Conservation (phyloP, 2,888 invertebrate species). For the Scrobipalpa costella region DNA sequence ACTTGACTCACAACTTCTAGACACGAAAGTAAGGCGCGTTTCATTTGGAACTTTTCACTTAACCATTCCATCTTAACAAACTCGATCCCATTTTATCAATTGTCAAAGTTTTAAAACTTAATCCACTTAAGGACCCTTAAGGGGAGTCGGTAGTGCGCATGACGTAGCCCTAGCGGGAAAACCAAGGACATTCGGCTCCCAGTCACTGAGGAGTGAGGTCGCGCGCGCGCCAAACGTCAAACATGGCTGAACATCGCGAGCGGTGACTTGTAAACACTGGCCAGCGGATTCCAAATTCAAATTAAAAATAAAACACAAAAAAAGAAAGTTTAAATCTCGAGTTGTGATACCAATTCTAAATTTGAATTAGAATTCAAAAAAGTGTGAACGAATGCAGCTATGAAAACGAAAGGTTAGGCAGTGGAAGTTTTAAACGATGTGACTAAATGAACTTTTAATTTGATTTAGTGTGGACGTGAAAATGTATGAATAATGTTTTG, state of each 20-base stretch:
- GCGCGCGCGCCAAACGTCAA: slow-evolving; percentile 42
- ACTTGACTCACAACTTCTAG: neutral
- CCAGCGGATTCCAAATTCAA: no score
- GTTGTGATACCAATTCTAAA: slow-evolving; percentile 25
- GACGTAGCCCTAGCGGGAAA: slow-evolving; percentile 72
- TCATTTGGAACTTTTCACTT: slow-evolving; percentile 68
- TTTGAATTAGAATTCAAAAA: slow-evolving; percentile 14
- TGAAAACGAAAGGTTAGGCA: slow-evolving; percentile 17
- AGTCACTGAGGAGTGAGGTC: slow-evolving; percentile 50
- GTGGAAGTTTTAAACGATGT: slow-evolving; percentile 47
- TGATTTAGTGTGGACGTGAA: slow-evolving; percentile 26
- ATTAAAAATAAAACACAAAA: slow-evolving; percentile 27
- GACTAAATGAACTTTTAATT: slow-evolving; percentile 41
- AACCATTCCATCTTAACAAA: slow-evolving; percentile 68
- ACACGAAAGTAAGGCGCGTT: slow-evolving; percentile 40
- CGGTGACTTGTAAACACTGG: slow-evolving; percentile 60
- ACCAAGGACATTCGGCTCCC: slow-evolving; percentile 71
- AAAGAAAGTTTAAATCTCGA: slow-evolving; percentile 19
- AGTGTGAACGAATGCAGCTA: neutral
- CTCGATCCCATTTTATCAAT: slow-evolving; percentile 76
- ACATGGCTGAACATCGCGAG: slow-evolving; percentile 55
- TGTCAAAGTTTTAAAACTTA: slow-evolving; percentile 80
- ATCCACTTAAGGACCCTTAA: slow-evolving; percentile 77
- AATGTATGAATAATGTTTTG: slow-evolving; percentile 38
- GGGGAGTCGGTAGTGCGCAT: slow-evolving; percentile 71